Base-by-base conservation (phyloP, 1,140 invertebrate species). In the Brachionus paranguensis region DNA sequence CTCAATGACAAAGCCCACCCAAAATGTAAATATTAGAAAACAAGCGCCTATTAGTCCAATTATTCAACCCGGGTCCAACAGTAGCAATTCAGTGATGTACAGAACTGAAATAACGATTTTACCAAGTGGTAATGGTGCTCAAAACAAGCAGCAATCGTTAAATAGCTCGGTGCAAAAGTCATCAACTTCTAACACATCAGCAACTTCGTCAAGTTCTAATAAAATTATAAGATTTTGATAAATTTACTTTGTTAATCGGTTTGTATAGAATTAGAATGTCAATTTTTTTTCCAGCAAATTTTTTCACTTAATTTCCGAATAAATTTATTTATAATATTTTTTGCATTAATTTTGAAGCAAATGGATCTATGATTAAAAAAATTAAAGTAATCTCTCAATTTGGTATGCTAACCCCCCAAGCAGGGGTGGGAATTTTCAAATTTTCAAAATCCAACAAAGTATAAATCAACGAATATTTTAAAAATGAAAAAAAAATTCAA, bases 71-170 rank as follows among this genome's bases (percentile, higher is more conserved):
- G n/a, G 4, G 12, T 50, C 43, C 11, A 76, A 50, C 50, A 24
- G 20, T 7, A 50, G 20, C 11, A 76, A 76, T 27, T 50, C 72
- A 50, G 47, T 76, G 3, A 0, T 76, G 72, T 76, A 76, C 47
- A 24, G 72, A 50, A 76, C 72, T 12, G 72, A 76, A 12, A 33
- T 76, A 14, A 76, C 72, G 10, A 76, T 76, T 76, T 76, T 76
- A 29, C 72, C 72, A 14, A 72, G 68, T 72, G 68, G 68, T 43
- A 72, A 72, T 17, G 17, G 37, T 43, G 27, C 27, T 29, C 65
- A 68, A 14, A 72, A 11, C 43, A 72, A 72, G 20, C 68, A 72
- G 33, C 37, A 14, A 8, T 17, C 68, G n/a, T 41, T 72, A 11
- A 72, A 41, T 10, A 43, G 17, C 10, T 41, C 68, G 11, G 20